These are phyloP conservation scores for Pardalotus punctatus DNA, from an alignment of 2,113 vertebrate genomes.

Conservation along the genomic window DNA sequence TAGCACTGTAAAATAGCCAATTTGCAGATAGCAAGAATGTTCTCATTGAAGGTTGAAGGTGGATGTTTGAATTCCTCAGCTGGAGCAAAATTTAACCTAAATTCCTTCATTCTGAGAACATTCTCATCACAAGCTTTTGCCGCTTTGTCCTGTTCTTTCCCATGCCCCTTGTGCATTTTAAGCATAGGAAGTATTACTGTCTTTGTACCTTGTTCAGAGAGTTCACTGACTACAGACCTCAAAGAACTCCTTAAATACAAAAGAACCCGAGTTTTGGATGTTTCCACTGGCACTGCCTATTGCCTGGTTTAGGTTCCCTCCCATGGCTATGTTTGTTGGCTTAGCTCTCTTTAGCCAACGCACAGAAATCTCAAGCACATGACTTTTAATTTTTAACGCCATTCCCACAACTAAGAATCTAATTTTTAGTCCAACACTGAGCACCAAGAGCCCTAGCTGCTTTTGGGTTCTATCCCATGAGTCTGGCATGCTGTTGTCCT, in stretches of 20 bases:
- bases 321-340: neutral
- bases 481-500: neutral
- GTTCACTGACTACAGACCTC: neutral
- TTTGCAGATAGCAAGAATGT: slow-evolving; percentile 6
- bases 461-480: neutral
- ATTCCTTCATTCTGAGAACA: slow-evolving; percentile 32
- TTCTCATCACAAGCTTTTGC: slow-evolving; percentile 1
- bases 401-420: neutral
- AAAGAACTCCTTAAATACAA: neutral
- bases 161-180: neutral
- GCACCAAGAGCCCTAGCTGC: neutral
- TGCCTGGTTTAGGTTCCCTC: neutral
- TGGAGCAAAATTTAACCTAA: slow-evolving; percentile 47
- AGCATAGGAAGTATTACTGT: neutral
- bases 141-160: slow-evolving; percentile 1
- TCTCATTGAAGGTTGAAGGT: neutral
- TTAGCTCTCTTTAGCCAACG: neutral
- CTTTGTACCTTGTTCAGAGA: neutral
- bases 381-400: neutral
- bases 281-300: neutral
- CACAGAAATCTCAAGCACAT: neutral
- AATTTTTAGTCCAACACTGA: neutral
- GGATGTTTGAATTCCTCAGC: slow-evolving; percentile 38
- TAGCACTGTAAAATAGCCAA: slow-evolving; percentile 21
- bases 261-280: neutral